These are phyloP conservation scores for Cyphomyrmex costatus DNA, from an alignment of 1,140 invertebrate species.

Conservation along the genomic window DNA sequence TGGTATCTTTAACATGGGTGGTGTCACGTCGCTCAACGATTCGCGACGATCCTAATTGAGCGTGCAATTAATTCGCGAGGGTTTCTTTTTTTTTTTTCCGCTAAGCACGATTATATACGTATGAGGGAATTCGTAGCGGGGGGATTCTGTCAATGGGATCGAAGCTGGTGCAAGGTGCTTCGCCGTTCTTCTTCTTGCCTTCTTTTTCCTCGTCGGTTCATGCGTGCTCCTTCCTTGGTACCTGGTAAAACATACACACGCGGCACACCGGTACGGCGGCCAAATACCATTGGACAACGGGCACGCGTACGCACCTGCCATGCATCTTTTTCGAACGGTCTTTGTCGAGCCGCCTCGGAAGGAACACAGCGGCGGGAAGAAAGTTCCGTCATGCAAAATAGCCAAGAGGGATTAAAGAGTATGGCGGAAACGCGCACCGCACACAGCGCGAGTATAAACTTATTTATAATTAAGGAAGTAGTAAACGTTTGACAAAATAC, in stretches of 20 bases:
- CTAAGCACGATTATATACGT: constrained; percentile 1
- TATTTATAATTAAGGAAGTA: constrained; percentile 51
- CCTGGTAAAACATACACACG: constrained; percentile 29
- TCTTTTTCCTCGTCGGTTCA: not conserved
- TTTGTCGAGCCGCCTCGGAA: constrained; percentile 78
- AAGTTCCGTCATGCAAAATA: constrained; percentile 62
- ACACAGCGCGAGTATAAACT: not conserved
- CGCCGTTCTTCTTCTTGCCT: constrained; percentile 39
- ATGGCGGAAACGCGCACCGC: constrained; percentile 67
- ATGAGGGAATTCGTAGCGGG: constrained; percentile 51
- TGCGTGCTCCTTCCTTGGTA: constrained; percentile 18
- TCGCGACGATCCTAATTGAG: constrained; percentile 16
- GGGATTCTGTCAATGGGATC: constrained; percentile 76
- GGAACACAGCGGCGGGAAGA: constrained; percentile 55
- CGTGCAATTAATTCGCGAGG: constrained; percentile 66
- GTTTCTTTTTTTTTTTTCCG: constrained; percentile 34
- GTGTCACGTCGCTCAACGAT: constrained; percentile 7
- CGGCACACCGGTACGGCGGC: not conserved
- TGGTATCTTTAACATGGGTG: not conserved
- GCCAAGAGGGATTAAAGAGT: constrained; percentile 65
- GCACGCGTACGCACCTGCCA: constrained; percentile 86
- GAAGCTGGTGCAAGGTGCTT: constrained; percentile 72
- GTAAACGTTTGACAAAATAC: constrained; percentile 18
- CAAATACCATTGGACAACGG: constrained; percentile 80
- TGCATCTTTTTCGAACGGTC: constrained; percentile 81